A percentile compares a stretch with the other conserved stretches of the same genome.
phyloP scores from a whole-genome alignment of 2,797 vertebrate species.

The Neostethus bicornis region DNA sequence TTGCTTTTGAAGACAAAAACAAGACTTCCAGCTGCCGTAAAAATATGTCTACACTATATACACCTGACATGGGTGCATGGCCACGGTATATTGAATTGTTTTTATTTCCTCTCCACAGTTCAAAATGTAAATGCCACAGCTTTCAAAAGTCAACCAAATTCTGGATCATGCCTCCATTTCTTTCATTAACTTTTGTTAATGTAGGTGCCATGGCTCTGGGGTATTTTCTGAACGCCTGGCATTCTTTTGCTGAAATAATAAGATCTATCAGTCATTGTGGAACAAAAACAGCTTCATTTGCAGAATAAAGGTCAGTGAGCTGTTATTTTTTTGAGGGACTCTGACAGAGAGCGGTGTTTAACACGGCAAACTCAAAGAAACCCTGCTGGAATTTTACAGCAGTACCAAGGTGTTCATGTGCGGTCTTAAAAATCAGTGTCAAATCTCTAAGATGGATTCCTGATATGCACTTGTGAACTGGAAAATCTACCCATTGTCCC shows the following conservation, averaged over 20 bases:
- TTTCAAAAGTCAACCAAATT: slow-evolving; percentile 70
- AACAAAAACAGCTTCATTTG: slow-evolving; percentile 80
- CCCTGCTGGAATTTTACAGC: slow-evolving; percentile 29
- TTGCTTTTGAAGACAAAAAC: slow-evolving; percentile 9
- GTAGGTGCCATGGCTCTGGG: slow-evolving; percentile 74
- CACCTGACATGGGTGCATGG: slow-evolving; percentile 26
- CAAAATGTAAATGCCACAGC: slow-evolving; percentile 71
- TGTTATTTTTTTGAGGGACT: slow-evolving; percentile 66
- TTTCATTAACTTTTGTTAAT: slow-evolving; percentile 84
- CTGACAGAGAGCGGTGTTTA: slow-evolving; percentile 52
- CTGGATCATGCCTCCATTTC: slow-evolving; percentile 64
- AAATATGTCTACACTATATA: slow-evolving; percentile 25
- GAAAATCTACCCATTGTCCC: slow-evolving; percentile 33
- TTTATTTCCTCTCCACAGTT: slow-evolving; percentile 28
- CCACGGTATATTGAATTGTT: slow-evolving; percentile 20
- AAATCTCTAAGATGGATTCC: slow-evolving; percentile 26
- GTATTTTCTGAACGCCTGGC: slow-evolving; percentile 77
- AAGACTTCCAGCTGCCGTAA: slow-evolving; percentile 1
- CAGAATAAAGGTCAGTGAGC: slow-evolving; percentile 83
- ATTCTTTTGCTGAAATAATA: slow-evolving; percentile 81
- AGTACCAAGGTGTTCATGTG: slow-evolving; percentile 27
- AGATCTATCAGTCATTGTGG: slow-evolving; percentile 78
- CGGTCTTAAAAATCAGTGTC: slow-evolving; percentile 29
- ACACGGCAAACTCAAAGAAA: slow-evolving; percentile 48
- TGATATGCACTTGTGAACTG: slow-evolving; percentile 40